Percentiles rank a stretch among this genome's conserved stretches.
These are phyloP conservation scores for Threskiornis aethiopicus DNA, from an alignment of 2,797 vertebrate genomes.

Conservation along the genomic window DNA sequence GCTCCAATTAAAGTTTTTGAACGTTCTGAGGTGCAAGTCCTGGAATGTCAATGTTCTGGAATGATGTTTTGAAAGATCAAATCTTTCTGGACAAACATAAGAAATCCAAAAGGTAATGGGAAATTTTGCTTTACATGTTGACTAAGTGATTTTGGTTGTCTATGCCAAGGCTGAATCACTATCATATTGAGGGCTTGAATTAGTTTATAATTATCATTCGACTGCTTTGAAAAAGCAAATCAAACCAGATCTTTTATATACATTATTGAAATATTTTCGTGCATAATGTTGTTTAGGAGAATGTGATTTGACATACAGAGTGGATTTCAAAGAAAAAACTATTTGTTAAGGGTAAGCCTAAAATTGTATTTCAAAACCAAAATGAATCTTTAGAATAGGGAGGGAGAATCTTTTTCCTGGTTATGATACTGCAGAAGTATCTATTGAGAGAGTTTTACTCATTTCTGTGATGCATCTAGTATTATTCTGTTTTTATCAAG, in stretches of 20 bases:
- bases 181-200: not conserved
- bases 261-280: not conserved
- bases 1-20: not conserved
- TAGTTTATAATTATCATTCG: not conserved
- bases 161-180: not conserved
- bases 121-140: not conserved
- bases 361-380: not conserved
- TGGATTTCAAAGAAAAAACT: not conserved
- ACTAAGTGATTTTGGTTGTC: not conserved
- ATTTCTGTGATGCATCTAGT: not conserved
- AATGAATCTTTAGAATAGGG: not conserved
- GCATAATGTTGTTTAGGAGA: not conserved
- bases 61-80: not conserved
- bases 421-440: not conserved
- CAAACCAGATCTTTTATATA: not conserved
- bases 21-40: not conserved
- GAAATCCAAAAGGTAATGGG: not conserved
- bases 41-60: not conserved
- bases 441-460: not conserved
- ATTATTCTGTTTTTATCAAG: not conserved
- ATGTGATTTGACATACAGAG: not conserved
- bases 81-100: not conserved
- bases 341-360: not conserved
- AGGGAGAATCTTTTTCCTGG: not conserved
- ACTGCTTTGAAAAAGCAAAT: not conserved